Base-by-base conservation (phyloP, 2,113 vertebrate species). In the Zosterops hypoxanthus region DNA sequence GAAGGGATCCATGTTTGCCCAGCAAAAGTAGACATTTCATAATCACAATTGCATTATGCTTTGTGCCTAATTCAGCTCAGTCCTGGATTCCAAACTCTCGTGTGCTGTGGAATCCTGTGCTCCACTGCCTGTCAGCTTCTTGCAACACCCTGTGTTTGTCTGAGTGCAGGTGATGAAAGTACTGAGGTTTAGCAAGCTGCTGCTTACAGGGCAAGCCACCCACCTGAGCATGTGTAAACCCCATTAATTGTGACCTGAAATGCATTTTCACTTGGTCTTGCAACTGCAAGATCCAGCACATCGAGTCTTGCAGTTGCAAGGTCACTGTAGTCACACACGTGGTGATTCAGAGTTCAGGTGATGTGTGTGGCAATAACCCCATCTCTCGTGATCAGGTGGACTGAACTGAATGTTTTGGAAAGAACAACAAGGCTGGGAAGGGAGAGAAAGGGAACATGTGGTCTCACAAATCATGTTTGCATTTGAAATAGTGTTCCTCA, bases 1-100 rank as follows among this genome's bases (percentile, higher is more conserved):
- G 81, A 92, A 82, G 64, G 42, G 25, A 82, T 95, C 86, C 84
- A n/a, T 41, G 15, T 91, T 72, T 88, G 59, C 66, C 59, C 39
- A 79, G 89, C 49, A 63, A 63, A 94, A 90, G 75, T 20, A 94
- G 78, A 76, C n/a, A 29, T 95, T 95, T 89, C 90, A 88, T 82
- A 91, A 95, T 90, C 63, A 73, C 75, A 88, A 14, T 31, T 86
- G 70, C 75, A 26, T 95, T 87, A 24, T 80, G 18, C 61, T 91
- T 42, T 42, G 57, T 64, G 84, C 78, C 63, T 83, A 41, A 59
- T 92, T 90, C 78, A 73, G 34, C 49, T 84, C 72, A 72, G 78
- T 64, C 8, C 81, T 61, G 21, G 63, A 28, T 90, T 90, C 68
- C 44, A 61, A 55, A 68, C 78, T 28, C 24, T 18, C 4, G 8